Percentiles rank a stretch among this genome's conserved stretches.
phyloP scores from a whole-genome alignment of 30 jellyfish, hydroid and myxozoan genomes.

The Chrysaora quinquecirrha region DNA sequence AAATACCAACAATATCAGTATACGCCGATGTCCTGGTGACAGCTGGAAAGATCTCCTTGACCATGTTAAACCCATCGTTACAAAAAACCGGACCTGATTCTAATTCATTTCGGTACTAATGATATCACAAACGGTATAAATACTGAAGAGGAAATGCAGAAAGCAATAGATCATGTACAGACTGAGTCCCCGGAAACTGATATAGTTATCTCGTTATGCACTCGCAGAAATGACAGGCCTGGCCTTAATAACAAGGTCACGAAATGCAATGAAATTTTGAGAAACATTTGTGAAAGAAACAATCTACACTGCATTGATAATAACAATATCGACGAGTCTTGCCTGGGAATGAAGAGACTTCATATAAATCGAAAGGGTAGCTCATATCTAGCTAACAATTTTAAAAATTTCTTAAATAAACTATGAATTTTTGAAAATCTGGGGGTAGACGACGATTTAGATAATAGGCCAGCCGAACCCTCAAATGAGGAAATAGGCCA shows the following conservation, averaged over 20 bases:
- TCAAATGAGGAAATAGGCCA: background rate
- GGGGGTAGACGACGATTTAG: conserved; percentile 1
- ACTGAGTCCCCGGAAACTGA: conserved; percentile 13
- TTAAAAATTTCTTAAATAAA: background rate
- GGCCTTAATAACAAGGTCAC: conserved; percentile 10
- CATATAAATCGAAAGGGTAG: conserved; percentile 9
- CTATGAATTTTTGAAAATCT: background rate
- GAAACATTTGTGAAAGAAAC: background rate
- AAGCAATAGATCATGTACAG: conserved; percentile 29
- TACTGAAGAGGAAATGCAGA: conserved; percentile 40
- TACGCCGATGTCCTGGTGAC: conserved; percentile 25
- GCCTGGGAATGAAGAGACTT: conserved; percentile 11
- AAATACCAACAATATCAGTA: background rate
- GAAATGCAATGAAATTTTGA: background rate
- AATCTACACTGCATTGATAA: conserved; percentile 1
- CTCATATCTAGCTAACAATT: background rate
- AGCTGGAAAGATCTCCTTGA: conserved; percentile 29
- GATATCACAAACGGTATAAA: conserved; percentile 34
- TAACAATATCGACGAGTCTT: conserved; percentile 19
- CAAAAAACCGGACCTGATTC: conserved; percentile 24
- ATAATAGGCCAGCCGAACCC: background rate
- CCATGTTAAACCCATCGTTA: conserved; percentile 19
- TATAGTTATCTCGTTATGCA: background rate
- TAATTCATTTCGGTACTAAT: conserved; percentile 20
- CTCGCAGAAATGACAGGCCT: background rate